Evolutionary conservation across 2,888 invertebrate genomes (phyloP).

Genomic region (Drosophila cyrtoloma): DNA sequence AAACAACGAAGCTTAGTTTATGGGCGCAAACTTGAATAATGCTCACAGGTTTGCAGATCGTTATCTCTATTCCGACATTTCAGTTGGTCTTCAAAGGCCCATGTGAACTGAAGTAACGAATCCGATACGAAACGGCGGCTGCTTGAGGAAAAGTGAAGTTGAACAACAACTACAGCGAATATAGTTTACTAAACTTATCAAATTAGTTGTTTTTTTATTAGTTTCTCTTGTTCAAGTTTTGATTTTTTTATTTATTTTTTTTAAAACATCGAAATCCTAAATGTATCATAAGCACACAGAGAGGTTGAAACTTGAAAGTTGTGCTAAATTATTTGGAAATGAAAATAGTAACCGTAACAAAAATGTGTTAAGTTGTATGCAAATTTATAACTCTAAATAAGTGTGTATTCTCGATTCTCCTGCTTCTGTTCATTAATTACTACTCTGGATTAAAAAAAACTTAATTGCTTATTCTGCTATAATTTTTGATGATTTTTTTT

Average conservation of each 20-base stretch:
- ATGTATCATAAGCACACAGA: not conserved
- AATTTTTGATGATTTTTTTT: not conserved
- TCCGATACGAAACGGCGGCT: not conserved
- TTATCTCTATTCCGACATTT: conserved; percentile 33
- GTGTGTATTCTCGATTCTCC: not conserved
- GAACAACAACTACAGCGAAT: not conserved
- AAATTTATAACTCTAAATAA: not conserved
- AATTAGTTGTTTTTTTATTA: not conserved
- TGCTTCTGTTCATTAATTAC: not conserved
- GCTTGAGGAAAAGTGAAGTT: not conserved
- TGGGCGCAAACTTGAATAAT: conserved; percentile 39
- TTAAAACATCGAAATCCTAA: not conserved
- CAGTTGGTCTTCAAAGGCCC: conserved; percentile 18
- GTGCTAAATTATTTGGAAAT: not conserved
- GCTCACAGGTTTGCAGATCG: conserved; percentile 31
- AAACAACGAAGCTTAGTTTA: conserved; percentile 37
- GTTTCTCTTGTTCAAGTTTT: not conserved
- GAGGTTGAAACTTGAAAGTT: not conserved
- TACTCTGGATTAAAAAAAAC: not conserved
- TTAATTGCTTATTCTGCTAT: not conserved
- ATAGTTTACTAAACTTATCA: not conserved
- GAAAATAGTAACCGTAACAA: not conserved
- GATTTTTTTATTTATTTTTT: not conserved
- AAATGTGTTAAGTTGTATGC: not conserved
- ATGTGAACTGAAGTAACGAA: conserved; percentile 9